These are phyloP conservation scores for Pristionchus fissidentatus DNA, from an alignment of 2,888 invertebrate species.

Conservation along the genomic window DNA sequence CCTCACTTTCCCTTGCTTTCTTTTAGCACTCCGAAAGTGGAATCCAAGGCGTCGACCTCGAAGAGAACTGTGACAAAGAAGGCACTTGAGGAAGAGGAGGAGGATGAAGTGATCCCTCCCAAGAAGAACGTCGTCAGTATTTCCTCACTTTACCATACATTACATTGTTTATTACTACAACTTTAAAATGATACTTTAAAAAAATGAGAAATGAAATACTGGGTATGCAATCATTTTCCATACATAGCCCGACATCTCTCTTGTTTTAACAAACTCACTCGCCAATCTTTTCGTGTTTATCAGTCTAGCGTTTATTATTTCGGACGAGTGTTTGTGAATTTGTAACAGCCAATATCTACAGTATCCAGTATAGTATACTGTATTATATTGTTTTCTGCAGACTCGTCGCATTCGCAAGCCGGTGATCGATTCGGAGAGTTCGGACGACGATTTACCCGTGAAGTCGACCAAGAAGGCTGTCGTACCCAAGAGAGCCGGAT, in stretches of 20 bases:
- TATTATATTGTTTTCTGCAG: too few relatives aligned
- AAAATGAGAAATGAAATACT: too few relatives aligned
- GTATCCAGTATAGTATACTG: too few relatives aligned
- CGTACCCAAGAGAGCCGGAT: conserved; percentile 28
- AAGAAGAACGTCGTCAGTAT: background rate
- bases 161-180: too few relatives aligned
- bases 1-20: background rate
- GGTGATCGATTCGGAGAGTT: conserved; percentile 18
- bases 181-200: too few relatives aligned
- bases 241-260: too few relatives aligned
- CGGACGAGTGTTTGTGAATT: too few relatives aligned
- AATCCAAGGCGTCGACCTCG: background rate
- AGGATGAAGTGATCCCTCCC: background rate
- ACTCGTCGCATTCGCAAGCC: conserved; percentile 30
- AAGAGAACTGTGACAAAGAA: background rate
- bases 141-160: background rate
- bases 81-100: background rate
- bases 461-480: background rate
- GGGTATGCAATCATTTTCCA: too few relatives aligned
- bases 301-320: too few relatives aligned
- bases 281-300: too few relatives aligned
- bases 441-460: background rate
- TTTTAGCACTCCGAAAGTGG: background rate
- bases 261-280: too few relatives aligned
- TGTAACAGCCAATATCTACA: too few relatives aligned